Percentiles rank a stretch among this genome's conserved stretches.
Conservation (phyloP, 2,888 invertebrate genomes). For the Drosophila nigritarsus region DNA sequence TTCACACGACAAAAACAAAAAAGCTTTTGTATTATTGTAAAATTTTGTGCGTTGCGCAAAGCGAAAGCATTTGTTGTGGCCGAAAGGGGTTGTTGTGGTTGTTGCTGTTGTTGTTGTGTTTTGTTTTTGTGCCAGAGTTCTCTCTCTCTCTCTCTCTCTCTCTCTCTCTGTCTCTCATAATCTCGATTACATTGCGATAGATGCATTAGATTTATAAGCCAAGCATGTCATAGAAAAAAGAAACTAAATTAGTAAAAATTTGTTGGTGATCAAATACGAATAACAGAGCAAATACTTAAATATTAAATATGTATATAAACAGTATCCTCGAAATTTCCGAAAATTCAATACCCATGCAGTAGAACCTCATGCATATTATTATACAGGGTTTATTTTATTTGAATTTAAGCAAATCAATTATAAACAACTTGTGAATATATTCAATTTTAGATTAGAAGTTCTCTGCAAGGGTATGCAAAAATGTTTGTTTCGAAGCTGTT, state of each 20-base stretch:
- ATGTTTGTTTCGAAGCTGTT: conserved; percentile 13
- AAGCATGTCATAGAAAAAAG: conserved; percentile 83
- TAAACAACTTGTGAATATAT: too few relatives aligned
- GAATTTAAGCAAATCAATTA: too few relatives aligned
- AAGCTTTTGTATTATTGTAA: conserved; percentile 74
- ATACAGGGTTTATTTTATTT: too few relatives aligned
- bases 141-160: neutral
- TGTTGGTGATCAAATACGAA: conserved; percentile 57
- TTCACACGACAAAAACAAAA: conserved; percentile 41
- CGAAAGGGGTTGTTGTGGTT: conserved; percentile 61
- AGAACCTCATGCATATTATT: neutral
- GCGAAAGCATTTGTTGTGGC: conserved; percentile 56
- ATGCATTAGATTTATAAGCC: conserved; percentile 79
- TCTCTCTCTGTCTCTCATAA: conserved; percentile 33
- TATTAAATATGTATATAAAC: conserved; percentile 3
- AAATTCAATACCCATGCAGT: conserved; percentile 15
- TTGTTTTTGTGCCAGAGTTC: conserved; percentile 18
- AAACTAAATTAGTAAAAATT: conserved; percentile 83
- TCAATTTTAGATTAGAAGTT: neutral
- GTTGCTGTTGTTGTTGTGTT: conserved; percentile 28
- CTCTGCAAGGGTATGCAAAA: conserved; percentile 41
- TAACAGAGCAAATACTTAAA: conserved; percentile 22
- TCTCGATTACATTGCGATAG: conserved; percentile 76
- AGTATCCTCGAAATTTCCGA: conserved; percentile 16
- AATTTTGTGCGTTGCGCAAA: conserved; percentile 66